These are phyloP conservation scores for Planiliza haematocheilus DNA, from an alignment of 2,113 vertebrate species.

Conservation along the genomic window DNA sequence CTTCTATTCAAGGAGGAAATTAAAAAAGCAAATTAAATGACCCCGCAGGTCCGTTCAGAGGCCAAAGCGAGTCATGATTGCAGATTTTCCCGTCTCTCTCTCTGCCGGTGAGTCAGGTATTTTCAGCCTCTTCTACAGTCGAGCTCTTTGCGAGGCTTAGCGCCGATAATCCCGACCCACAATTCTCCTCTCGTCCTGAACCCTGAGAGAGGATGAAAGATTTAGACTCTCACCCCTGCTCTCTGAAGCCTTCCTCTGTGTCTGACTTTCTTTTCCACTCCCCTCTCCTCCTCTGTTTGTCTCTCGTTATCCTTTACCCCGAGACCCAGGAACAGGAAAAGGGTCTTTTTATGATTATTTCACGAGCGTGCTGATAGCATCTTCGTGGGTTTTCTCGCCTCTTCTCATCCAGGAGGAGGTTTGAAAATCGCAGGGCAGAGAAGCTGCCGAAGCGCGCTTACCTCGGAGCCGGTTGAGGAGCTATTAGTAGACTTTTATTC, in stretches of 20 bases:
- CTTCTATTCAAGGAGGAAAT: slow-evolving; percentile 56
- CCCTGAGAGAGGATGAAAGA: slow-evolving; percentile 78
- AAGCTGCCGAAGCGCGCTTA: slow-evolving; percentile 32
- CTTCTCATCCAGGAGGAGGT: slow-evolving; percentile 69
- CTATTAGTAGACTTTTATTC: slow-evolving; percentile 20
- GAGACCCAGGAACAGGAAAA: slow-evolving; percentile 59
- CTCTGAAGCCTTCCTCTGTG: slow-evolving; percentile 65
- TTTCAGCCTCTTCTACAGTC: slow-evolving; percentile 46
- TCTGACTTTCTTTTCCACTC: slow-evolving; percentile 26
- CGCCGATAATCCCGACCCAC: slow-evolving; percentile 77
- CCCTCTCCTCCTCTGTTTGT: slow-evolving; percentile 56
- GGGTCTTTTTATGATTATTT: slow-evolving; percentile 81
- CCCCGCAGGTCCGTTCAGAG: slow-evolving; percentile 45
- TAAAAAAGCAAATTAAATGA: slow-evolving; percentile 66
- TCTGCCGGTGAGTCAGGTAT: slow-evolving; percentile 54
- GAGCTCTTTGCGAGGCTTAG: slow-evolving; percentile 73
- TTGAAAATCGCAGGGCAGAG: slow-evolving; percentile 63
- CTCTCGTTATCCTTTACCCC: slow-evolving; percentile 71
- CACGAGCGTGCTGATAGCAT: slow-evolving; percentile 74
- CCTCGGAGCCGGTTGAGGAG: slow-evolving; percentile 13
- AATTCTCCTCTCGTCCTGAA: slow-evolving; percentile 77
- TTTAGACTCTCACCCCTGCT: slow-evolving; percentile 79
- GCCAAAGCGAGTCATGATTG: slow-evolving; percentile 53
- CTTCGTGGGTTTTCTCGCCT: slow-evolving; percentile 65
- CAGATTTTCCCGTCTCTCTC: slow-evolving; percentile 45